These are phyloP conservation scores for Hippoglossus stenolepis DNA, from an alignment of 2,113 vertebrate genomes.

Conservation along the genomic window DNA sequence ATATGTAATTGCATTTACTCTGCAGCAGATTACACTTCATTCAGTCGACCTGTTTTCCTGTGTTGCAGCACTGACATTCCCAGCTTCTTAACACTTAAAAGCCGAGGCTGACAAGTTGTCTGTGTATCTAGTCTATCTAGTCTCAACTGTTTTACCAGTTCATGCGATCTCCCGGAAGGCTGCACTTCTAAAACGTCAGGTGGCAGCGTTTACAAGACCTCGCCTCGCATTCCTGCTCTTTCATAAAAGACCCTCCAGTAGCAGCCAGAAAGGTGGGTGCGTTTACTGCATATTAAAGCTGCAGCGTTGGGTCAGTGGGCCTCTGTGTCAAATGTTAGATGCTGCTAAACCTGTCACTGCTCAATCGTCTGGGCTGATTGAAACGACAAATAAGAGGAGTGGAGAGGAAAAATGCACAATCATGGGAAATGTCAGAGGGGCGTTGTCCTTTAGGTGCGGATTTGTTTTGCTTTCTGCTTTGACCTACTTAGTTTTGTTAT, in stretches of 20 bases:
- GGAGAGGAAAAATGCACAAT: constrained; percentile 16
- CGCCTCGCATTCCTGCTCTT: constrained; percentile 66
- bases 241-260: constrained; percentile 64
- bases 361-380: constrained; percentile 35
- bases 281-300: constrained; percentile 59
- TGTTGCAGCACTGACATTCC: not conserved
- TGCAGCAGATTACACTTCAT: too few relatives aligned
- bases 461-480: too few relatives aligned
- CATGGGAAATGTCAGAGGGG: constrained; percentile 4
- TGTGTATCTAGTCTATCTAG: constrained; percentile 5
- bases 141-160: constrained; percentile 49
- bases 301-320: constrained; percentile 32
- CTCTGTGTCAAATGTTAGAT: constrained; percentile 42
- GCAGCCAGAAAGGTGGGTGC: constrained; percentile 44
- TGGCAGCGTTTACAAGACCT: constrained; percentile 65
- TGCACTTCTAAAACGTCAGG: constrained; percentile 66
- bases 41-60: not conserved
- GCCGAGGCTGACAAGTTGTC: constrained; percentile 11
- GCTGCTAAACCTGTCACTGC: constrained; percentile 56
- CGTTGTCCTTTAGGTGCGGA: not conserved
- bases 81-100: not conserved
- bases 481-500: not conserved
- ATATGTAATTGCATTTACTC: too few relatives aligned
- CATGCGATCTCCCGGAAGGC: constrained; percentile 53
- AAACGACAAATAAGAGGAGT: constrained; percentile 19